phyloP scores from a whole-genome alignment of 2,888 invertebrate species.

The Tiliacea aurago region DNA sequence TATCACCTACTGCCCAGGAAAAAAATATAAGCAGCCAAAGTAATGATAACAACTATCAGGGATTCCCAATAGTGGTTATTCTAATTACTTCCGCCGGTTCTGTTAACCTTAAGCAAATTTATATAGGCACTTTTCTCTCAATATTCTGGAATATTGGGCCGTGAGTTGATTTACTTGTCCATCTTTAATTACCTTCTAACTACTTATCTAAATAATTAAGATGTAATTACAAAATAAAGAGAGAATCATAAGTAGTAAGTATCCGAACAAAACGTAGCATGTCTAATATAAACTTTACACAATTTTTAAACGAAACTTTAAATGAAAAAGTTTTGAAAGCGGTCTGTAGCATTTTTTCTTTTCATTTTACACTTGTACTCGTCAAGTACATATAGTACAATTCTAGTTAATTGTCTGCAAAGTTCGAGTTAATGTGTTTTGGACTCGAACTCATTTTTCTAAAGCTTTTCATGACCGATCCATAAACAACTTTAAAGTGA shows the following conservation, averaged over 20 bases:
- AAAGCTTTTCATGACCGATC: slow-evolving; percentile 40
- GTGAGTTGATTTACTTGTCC: slow-evolving; percentile 2
- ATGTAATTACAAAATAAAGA: slow-evolving; percentile 11
- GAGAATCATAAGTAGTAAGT: slow-evolving; percentile 23
- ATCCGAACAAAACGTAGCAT: slow-evolving; percentile 37
- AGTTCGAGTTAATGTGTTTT: slow-evolving; percentile 62
- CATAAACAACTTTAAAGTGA: slow-evolving; percentile 52
- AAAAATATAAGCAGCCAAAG: neutral
- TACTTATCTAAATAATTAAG: neutral
- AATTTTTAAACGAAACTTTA: slow-evolving; percentile 62
- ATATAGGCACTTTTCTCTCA: neutral
- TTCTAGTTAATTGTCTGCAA: slow-evolving; percentile 60
- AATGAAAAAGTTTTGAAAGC: slow-evolving; percentile 60
- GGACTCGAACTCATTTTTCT: slow-evolving; percentile 61
- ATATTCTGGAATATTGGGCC: slow-evolving; percentile 13
- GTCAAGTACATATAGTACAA: slow-evolving; percentile 49
- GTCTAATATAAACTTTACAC: slow-evolving; percentile 56
- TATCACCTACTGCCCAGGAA: neutral
- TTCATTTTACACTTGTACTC: slow-evolving; percentile 54
- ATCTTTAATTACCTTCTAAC: slow-evolving; percentile 1
- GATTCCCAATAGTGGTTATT: slow-evolving; percentile 9
- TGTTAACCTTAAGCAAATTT: slow-evolving; percentile 39
- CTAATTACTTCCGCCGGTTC: slow-evolving; percentile 15
- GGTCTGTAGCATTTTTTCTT: slow-evolving; percentile 56
- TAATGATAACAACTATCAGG: slow-evolving; percentile 7